phyloP scores from a whole-genome alignment of 35 echinoderm and acorn worm genomes.

The Anneissia japonica region DNA sequence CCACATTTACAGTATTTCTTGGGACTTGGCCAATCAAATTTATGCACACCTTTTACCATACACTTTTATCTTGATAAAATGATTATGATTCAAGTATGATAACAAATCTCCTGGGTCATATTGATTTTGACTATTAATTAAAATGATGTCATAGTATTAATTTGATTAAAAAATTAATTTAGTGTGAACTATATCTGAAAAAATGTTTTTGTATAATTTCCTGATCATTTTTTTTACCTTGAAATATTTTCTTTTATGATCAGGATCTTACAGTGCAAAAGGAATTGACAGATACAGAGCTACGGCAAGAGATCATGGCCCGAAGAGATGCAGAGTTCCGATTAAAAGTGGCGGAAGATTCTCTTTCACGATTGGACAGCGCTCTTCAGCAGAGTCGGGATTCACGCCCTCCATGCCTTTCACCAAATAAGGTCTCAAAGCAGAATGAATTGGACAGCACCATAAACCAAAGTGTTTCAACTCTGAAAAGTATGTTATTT shows the following conservation, averaged over 20 bases:
- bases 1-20: background rate
- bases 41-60: background rate
- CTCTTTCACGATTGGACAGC: constrained; percentile 59
- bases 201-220: background rate
- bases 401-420: background rate
- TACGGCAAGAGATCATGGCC: constrained; percentile 93
- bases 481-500: constrained; percentile 71
- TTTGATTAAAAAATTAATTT: background rate
- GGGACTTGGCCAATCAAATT: too few species aligned
- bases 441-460: constrained; percentile 54
- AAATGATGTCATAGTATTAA: background rate
- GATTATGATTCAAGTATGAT: background rate
- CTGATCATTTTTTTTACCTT: too few species aligned
- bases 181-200: background rate
- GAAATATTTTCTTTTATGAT: background rate
- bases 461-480: constrained; percentile 81
- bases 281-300: constrained; percentile 84
- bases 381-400: constrained; percentile 59
- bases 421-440: background rate
- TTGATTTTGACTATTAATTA: background rate
- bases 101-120: background rate
- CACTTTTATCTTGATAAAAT: background rate
- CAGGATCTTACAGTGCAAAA: constrained; percentile 94
- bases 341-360: constrained; percentile 75
- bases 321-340: constrained; percentile 79